These are phyloP conservation scores for Notothenia coriiceps DNA, from an alignment of 2,113 vertebrate species.

Conservation along the genomic window DNA sequence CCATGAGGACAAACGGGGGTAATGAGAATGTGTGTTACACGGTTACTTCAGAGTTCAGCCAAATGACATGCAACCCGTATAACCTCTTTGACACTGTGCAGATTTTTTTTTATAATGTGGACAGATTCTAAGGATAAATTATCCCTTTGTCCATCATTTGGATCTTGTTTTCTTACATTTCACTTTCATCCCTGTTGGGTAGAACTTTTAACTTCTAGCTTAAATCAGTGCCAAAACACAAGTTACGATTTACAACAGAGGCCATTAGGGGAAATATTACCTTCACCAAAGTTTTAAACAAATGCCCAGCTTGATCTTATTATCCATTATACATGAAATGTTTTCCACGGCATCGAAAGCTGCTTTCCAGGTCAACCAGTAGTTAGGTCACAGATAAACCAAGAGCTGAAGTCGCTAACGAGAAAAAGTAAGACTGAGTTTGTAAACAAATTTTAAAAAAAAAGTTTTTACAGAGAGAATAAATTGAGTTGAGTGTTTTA, in stretches of 20 bases:
- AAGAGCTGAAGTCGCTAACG: not conserved
- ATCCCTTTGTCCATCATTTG: not conserved
- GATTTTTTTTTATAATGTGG: not conserved
- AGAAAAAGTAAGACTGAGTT: too few relatives aligned
- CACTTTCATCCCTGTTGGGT: not conserved
- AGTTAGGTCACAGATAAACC: not conserved
- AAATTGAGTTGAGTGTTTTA: too few relatives aligned
- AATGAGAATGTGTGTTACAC: constrained; percentile 16
- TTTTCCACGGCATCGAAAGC: not conserved
- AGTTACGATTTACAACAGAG: not conserved
- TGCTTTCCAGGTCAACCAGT: not conserved
- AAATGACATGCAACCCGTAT: constrained; percentile 35
- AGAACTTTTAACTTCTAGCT: not conserved
- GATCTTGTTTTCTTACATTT: not conserved
- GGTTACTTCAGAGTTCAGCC: constrained; percentile 54
- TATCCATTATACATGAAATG: not conserved
- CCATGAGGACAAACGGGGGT: constrained; percentile 53
- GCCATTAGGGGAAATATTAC: not conserved
- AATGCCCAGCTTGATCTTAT: not conserved
- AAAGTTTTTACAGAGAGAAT: too few relatives aligned
- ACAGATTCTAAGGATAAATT: not conserved
- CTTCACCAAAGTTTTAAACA: not conserved
- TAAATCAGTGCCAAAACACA: not conserved
- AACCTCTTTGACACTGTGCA: constrained; percentile 6
- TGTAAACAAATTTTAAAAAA: too few relatives aligned